Conservation (phyloP, 2,888 invertebrate genomes). For the Polietes domitor region DNA sequence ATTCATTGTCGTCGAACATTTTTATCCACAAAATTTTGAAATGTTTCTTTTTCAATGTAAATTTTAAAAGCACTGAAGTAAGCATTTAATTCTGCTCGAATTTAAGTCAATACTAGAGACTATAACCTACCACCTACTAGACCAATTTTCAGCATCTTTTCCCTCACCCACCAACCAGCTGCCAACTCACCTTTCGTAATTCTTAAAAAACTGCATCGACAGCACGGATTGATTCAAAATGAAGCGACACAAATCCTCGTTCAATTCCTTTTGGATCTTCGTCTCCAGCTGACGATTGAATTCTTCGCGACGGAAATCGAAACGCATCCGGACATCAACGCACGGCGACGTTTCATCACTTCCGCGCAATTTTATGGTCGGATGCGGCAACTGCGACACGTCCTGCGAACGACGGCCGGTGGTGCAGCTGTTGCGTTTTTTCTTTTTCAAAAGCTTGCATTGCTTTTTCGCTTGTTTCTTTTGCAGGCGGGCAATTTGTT, state of each 20-base stretch:
- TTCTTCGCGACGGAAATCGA: slow-evolving; percentile 73
- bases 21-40: too few species aligned
- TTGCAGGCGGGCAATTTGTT: slow-evolving; percentile 74
- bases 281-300: slow-evolving; percentile 72
- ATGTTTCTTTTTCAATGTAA: too few species aligned
- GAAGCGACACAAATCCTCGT: slow-evolving; percentile 86
- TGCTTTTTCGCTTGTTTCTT: slow-evolving; percentile 74
- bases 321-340: slow-evolving; percentile 43
- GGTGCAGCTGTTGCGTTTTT: slow-evolving; percentile 34
- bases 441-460: slow-evolving; percentile 54
- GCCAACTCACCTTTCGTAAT: slow-evolving; percentile 85
- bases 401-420: background rate
- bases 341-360: slow-evolving; percentile 69
- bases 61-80: too few species aligned
- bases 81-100: too few species aligned
- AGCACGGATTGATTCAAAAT: slow-evolving; percentile 89
- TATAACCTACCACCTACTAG: too few species aligned
- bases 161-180: too few species aligned
- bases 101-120: too few species aligned
- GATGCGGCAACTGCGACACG: background rate
- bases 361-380: slow-evolving; percentile 32
- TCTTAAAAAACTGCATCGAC: slow-evolving; percentile 89
- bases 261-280: slow-evolving; percentile 83
- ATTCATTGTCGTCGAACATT: too few species aligned
- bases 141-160: too few species aligned